These are phyloP conservation scores for Anarsia innoxiella DNA, from an alignment of 2,888 invertebrate genomes.

Conservation along the genomic window DNA sequence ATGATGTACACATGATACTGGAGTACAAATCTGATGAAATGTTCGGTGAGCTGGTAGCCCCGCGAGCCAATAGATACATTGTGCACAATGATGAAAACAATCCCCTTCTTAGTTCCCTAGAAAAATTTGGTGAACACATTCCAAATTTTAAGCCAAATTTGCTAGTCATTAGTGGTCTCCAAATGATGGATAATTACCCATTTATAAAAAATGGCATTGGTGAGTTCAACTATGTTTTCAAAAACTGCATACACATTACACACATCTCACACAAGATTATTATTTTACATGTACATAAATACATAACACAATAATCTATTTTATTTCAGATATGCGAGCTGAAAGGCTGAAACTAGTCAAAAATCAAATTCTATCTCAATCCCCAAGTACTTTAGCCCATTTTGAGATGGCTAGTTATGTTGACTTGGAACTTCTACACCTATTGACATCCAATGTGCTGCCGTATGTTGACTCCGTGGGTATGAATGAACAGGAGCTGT, in stretches of 20 bases:
- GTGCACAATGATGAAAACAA: conserved; percentile 88
- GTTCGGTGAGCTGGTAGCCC: conserved; percentile 84
- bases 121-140: conserved; percentile 79
- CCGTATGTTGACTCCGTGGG: conserved; percentile 88
- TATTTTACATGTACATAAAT: no score
- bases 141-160: conserved; percentile 80
- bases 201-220: conserved; percentile 73
- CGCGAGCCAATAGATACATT: conserved; percentile 89
- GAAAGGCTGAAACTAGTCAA: conserved; percentile 78
- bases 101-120: conserved; percentile 82
- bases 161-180: conserved; percentile 87
- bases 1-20: conserved; percentile 86
- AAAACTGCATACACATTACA: neutral
- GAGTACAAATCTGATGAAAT: conserved; percentile 86
- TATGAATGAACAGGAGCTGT: conserved; percentile 92
- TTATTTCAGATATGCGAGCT: conserved; percentile 76
- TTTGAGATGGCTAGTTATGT: conserved; percentile 93
- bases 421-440: conserved; percentile 79
- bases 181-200: conserved; percentile 92
- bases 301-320: no score
- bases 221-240: conserved; percentile 19
- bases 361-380: conserved; percentile 78
- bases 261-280: no score
- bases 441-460: conserved; percentile 79
- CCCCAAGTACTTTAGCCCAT: conserved; percentile 78